A percentile compares a stretch with the other conserved stretches of the same genome.
Evolutionary conservation across 92 coral and sea anemone species (phyloP).

Genomic region (Epizoanthus stellaris): DNA sequence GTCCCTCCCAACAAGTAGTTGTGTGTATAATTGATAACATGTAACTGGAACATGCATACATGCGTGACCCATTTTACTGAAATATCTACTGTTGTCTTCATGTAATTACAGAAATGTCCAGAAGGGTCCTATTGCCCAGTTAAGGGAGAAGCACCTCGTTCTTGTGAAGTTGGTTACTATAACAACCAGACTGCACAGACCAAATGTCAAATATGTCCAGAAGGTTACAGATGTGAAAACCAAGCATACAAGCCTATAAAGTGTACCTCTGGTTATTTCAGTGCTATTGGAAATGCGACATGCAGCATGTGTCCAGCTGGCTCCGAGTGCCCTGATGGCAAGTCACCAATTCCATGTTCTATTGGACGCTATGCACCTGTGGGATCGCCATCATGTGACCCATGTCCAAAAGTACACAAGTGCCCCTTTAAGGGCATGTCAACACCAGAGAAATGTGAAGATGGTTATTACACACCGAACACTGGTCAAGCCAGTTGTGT

Average conservation of each 20-base stretch:
- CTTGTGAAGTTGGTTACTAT: constrained; percentile 92
- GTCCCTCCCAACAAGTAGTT: neutral
- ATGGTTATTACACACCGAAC: constrained; percentile 83
- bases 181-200: constrained; percentile 83
- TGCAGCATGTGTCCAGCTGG: constrained; percentile 91
- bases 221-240: constrained; percentile 84
- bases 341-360: constrained; percentile 75
- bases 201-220: constrained; percentile 85
- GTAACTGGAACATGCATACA: neutral
- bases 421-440: constrained; percentile 83
- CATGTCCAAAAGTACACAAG: constrained; percentile 80
- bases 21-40: no score
- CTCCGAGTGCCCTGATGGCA: constrained; percentile 81
- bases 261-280: constrained; percentile 77
- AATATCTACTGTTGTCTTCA: neutral
- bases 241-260: constrained; percentile 81
- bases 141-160: constrained; percentile 75
- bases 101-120: constrained; percentile 79
- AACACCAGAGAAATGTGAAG: constrained; percentile 83
- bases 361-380: constrained; percentile 69
- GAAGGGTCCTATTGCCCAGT: constrained; percentile 85
- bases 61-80: neutral
- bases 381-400: constrained; percentile 63
- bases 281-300: constrained; percentile 83
- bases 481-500: constrained; percentile 80